phyloP scores from a whole-genome alignment of 2,797 vertebrate genomes.

The Anomalospiza imberbis region DNA sequence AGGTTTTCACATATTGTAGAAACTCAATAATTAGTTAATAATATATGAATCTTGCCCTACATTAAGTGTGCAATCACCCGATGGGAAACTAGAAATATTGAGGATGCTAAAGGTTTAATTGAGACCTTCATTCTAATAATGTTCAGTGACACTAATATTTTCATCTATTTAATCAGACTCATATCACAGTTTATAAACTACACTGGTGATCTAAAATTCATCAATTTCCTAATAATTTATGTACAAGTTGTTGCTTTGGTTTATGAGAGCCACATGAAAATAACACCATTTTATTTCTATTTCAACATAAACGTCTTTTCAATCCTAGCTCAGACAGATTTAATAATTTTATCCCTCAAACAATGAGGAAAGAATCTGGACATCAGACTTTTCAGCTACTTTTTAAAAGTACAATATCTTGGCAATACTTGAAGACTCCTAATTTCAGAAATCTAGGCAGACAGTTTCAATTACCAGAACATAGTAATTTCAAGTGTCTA shows the following conservation, averaged over 20 bases:
- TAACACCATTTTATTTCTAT: background rate
- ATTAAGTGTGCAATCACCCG: constrained; percentile 45
- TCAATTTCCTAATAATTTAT: background rate
- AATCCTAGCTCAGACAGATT: background rate
- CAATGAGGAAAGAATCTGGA: background rate
- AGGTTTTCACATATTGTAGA: constrained; percentile 58
- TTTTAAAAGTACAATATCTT: background rate
- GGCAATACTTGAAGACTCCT: background rate
- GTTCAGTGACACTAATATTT: constrained; percentile 27
- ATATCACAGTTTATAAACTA: background rate
- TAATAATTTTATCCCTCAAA: background rate
- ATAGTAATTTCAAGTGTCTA: background rate
- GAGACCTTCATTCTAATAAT: constrained; percentile 39
- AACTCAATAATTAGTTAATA: constrained; percentile 77
- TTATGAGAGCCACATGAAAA: background rate
- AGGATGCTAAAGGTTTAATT: constrained; percentile 59
- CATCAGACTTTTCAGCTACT: background rate
- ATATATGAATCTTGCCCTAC: constrained; percentile 64
- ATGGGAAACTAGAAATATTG: constrained; percentile 61
- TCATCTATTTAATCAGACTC: background rate
- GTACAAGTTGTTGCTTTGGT: background rate
- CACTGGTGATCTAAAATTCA: background rate
- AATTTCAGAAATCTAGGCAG: background rate
- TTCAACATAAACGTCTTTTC: background rate
- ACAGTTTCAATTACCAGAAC: background rate